phyloP scores from a whole-genome alignment of 1,140 invertebrate species.

The Scaptomyza montana region DNA sequence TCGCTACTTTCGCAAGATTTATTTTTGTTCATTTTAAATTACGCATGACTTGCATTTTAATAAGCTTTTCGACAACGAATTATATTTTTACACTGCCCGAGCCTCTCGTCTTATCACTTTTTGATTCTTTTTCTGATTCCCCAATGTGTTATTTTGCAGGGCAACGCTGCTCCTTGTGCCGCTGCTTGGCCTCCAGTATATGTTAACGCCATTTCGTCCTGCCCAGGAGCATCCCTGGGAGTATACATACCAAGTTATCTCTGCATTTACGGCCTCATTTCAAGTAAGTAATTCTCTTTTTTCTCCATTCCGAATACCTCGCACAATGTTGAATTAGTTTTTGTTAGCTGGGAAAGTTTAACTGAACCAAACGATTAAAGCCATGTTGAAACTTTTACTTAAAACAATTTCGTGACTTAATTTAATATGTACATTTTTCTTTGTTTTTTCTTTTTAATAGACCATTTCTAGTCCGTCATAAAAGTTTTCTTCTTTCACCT shows the following conservation, averaged over 20 bases:
- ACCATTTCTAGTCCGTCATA: not conserved
- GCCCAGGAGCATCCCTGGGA: conserved; percentile 88
- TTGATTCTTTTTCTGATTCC: conserved; percentile 37
- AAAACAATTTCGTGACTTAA: too few species aligned
- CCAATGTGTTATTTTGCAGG: conserved; percentile 83
- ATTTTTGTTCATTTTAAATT: conserved; percentile 67
- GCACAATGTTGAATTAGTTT: not conserved
- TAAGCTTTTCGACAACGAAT: conserved; percentile 48
- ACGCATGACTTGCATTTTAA: conserved; percentile 79
- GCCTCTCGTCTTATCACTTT: not conserved
- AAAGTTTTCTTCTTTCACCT: not conserved
- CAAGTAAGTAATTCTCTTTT: conserved; percentile 88
- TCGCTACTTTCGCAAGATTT: conserved; percentile 35
- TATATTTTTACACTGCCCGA: conserved; percentile 29
- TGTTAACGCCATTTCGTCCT: conserved; percentile 95
- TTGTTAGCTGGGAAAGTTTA: not conserved
- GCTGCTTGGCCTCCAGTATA: conserved; percentile 92
- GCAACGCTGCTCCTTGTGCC: conserved; percentile 95
- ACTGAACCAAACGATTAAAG: not conserved
- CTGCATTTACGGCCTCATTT: conserved; percentile 93
- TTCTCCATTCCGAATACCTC: conserved; percentile 6
- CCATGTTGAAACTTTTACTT: too few species aligned
- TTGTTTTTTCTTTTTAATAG: not conserved
- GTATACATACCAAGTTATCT: conserved; percentile 90
- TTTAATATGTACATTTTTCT: too few species aligned